phyloP scores from a whole-genome alignment of 2,113 vertebrate genomes.

The Lasiurus cinereus region DNA sequence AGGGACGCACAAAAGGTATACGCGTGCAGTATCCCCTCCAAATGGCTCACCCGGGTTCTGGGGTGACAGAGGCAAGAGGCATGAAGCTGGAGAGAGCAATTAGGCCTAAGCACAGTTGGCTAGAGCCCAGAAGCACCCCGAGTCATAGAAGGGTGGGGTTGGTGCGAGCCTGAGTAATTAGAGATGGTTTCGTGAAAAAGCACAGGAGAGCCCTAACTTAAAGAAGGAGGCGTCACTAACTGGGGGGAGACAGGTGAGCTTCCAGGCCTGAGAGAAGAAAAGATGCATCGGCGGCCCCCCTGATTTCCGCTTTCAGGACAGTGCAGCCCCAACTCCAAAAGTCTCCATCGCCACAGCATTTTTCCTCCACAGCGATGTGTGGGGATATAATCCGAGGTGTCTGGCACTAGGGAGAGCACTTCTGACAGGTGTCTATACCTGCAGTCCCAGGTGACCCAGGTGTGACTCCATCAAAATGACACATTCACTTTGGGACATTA shows the following conservation, averaged over 20 bases:
- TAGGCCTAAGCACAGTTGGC: not conserved
- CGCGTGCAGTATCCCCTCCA: not conserved
- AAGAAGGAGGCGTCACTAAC: not conserved
- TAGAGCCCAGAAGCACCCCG: not conserved
- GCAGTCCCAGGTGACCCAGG: not conserved
- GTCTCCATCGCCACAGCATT: not conserved
- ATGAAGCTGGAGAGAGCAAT: not conserved
- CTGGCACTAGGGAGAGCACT: constrained; percentile 10
- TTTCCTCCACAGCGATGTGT: not conserved
- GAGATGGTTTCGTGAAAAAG: not conserved
- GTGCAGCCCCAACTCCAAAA: not conserved
- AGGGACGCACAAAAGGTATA: not conserved
- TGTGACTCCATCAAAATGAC: not conserved
- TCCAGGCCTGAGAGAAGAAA: not conserved
- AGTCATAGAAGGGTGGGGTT: not conserved
- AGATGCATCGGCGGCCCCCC: not conserved
- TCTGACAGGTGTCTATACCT: constrained; percentile 10
- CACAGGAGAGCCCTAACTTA: not conserved
- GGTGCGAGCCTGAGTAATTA: not conserved
- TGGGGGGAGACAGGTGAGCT: not conserved
- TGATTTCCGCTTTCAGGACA: not conserved
- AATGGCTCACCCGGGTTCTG: not conserved
- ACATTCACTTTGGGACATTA: not conserved
- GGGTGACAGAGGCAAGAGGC: not conserved
- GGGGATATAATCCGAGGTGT: not conserved